Base-by-base conservation (phyloP, 2,888 invertebrate species). In the Lasius fuliginosus region DNA sequence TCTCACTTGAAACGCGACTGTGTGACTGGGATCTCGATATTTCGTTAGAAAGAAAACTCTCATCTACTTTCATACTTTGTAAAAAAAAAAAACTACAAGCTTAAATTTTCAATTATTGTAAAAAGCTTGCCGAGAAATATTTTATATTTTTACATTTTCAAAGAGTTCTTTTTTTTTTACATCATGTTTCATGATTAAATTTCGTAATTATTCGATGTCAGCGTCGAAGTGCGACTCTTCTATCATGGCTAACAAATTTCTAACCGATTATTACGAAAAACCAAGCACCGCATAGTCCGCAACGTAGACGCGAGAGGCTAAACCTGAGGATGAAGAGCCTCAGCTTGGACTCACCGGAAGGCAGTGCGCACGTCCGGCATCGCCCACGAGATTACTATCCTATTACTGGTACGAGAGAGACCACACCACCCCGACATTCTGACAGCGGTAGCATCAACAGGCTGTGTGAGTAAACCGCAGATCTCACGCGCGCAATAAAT, bases 251-350 rank as follows among this genome's bases (percentile, higher is more conserved):
- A 92, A 89, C 84, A 75, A 30, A 68, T 64, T 86, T 88, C 85
- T 90, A 79, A 88, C 86, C 86, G 87, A 83, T 84, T 85, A 88
- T 93, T 92, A 91, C 92, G 93, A 92, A 92, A 92, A 91, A 90
- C 94, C 95, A 97, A 98, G 98, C 98, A 95, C 99, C 98, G 92
- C 99, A 99, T 96, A 99, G 99, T 95, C 99, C 99, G 94, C 94
- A 94, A 92, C 94, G 94, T 89, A 97, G 99, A 95, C 97, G 98
- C 88, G 98, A 99, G 96, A 98, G 99, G 96, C 96, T 99, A 96
- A 99, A 99, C 96, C 97, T 99, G 95, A 97, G 99, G 95, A 99
- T 99, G 99, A 99, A 99, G 97, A 99, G 99, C 95, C 97, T 99
- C 93, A 99, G 99, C 87, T 96, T 99, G 97, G 99, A 99, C 95